These are phyloP conservation scores for Rhabdornis inornatus DNA, from an alignment of 2,113 vertebrate genomes.

Conservation along the genomic window DNA sequence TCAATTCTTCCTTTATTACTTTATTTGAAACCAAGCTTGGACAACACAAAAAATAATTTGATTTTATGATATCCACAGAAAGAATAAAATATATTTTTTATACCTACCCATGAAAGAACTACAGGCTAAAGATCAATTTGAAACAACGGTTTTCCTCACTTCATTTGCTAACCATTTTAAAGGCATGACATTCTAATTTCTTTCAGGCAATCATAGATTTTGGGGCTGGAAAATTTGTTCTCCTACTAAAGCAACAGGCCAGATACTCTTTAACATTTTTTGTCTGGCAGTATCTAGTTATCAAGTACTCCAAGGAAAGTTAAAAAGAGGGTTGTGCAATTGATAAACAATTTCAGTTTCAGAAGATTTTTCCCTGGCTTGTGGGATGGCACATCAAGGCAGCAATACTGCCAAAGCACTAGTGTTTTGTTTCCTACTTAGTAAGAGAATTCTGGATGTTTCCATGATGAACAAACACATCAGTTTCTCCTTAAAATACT, in stretches of 20 bases:
- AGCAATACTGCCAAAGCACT: neutral
- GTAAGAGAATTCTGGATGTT: neutral
- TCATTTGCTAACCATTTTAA: conserved; percentile 38
- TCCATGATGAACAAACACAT: neutral
- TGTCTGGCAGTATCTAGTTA: neutral
- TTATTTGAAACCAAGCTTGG: conserved; percentile 41
- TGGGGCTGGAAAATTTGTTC: neutral
- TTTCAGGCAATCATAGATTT: conserved; percentile 18
- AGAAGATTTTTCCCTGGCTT: neutral
- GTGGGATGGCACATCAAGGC: neutral
- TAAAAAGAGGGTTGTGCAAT: neutral
- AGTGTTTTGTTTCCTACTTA: neutral
- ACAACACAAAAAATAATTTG: conserved; percentile 43
- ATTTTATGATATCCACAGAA: conserved; percentile 23
- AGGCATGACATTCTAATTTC: conserved; percentile 8
- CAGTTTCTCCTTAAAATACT: neutral
- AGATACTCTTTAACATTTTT: neutral
- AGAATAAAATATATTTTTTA: conserved; percentile 26
- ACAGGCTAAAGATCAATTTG: conserved; percentile 19
- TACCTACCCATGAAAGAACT: conserved; percentile 18
- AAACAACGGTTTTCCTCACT: conserved; percentile 34
- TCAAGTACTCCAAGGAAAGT: neutral
- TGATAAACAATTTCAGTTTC: neutral
- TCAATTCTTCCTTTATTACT: conserved; percentile 48
- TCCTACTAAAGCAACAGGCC: neutral